Base-by-base conservation (phyloP, 2,797 vertebrate genomes). In the Chelmon rostratus region DNA sequence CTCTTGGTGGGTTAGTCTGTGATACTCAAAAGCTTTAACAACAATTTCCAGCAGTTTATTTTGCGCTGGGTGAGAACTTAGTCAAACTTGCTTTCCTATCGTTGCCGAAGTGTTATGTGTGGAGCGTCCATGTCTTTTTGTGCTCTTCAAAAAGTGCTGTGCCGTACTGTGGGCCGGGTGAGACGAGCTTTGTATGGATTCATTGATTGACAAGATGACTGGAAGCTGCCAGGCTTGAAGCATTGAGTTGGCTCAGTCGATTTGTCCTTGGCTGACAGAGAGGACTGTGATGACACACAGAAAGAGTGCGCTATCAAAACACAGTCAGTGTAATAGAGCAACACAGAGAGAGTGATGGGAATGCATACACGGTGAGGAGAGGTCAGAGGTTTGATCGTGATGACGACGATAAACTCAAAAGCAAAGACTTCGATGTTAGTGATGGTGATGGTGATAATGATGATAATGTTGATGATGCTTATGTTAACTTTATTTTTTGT, bases 201-300 rank as follows among this genome's bases (percentile, higher is more conserved):
- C 87, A 93, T 91, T 94, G 93, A 93, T 83, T 93, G 92, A 94
- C 94, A 94, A 83, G 71, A 88, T 87, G 93, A 91, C 91, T 89
- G 87, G 87, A 88, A 89, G 88, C 90, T 88, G 86, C 82, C 77
- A 79, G 69, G 72, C 70, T 86, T 91, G 91, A 90, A 73, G 84
- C 87, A 94, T 91, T 77, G 92, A 92, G 89, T 82, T 61, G 84
- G 69, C 57, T 82, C 73, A 89, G 90, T 93, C 90, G 76, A 92
- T 91, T 86, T 92, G 93, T 93, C 94, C 93, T 95, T 94, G 91
- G 91, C 86, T 83, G 78, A 88, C 81, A 68, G 81, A 64, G 85
- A 89, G 88, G 89, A 90, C 85, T 86, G 80, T 90, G 89, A 93
- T 91, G 92, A 93, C 91, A 92, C 86, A 87, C 66, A 83, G 77